Evolutionary conservation across 2,113 vertebrate genomes (phyloP), one percentile per base, ranked within the genome.

Genomic region (Rissa tridactyla): DNA sequence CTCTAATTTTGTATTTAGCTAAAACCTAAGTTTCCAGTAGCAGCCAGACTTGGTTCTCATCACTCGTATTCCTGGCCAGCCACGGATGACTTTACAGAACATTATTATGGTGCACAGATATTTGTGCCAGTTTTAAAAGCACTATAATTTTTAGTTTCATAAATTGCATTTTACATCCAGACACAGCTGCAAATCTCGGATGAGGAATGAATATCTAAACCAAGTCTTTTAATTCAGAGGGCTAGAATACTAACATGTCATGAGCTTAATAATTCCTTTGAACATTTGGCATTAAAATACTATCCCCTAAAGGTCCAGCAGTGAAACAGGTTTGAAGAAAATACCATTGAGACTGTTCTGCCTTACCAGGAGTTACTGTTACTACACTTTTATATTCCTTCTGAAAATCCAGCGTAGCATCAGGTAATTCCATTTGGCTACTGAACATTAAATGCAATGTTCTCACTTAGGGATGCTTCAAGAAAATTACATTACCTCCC

Each of bases 71-170:
- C 29, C 36, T 49, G n/a, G 18, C 12, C 60, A 78, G 51, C 2
- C 49, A 81, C 5, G 15, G 32, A 73, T 81, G 52, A 25, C 15
- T 29, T 25, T 55, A 27, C 1, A 40, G 10, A 64, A 32, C 14
- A 18, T 7, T 8, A 27, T 21, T 20, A 52, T 6, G 17, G 34
- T 46, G 32, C 38, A 70, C 2, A 51, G 32, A 55, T 16, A 75
- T 2, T 27, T 0, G 19, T 5, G 10, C 16, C 11, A 26, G 13
- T 26, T 64, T 0, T 22, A 52, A 52, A 65, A 47, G 26, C 54
- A 15, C 3, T 11, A 34, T 15, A 4, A 26, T 3, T 16, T 81
- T 76, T 78, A 47, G 1, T 62, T 20, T 54, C 16, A 34, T 27
- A n/a, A 27, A 36, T 3, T 25, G 27, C 7, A 2, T 44, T 66